Evolutionary conservation across 1,140 invertebrate genomes (phyloP).

Genomic region (Drosophila watanabei): DNA sequence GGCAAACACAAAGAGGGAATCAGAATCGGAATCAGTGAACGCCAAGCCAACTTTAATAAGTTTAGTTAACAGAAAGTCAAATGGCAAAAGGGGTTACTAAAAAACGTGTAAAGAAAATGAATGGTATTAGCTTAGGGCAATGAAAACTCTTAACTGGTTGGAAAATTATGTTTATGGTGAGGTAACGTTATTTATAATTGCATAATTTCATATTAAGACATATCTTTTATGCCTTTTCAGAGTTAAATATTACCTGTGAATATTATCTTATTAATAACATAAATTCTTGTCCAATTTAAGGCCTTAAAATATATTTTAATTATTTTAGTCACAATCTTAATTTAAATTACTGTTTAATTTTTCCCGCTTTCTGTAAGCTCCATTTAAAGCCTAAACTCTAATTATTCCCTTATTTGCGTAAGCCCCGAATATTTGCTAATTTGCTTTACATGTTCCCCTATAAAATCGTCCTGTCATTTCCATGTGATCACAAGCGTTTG

Average conservation of each 20-base stretch:
- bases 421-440: conserved; percentile 6
- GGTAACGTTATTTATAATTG: neutral
- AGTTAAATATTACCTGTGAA: no score
- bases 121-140: neutral
- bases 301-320: neutral
- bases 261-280: neutral
- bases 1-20: conserved; percentile 15
- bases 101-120: neutral
- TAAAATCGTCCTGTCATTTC: conserved; percentile 14
- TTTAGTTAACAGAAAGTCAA: conserved; percentile 39
- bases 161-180: neutral
- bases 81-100: neutral
- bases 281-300: no score
- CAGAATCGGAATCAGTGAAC: conserved; percentile 35
- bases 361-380: neutral
- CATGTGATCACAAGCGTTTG: conserved; percentile 1
- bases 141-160: neutral
- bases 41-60: conserved; percentile 39
- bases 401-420: conserved; percentile 5
- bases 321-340: no score
- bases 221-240: neutral
- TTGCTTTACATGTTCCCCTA: conserved; percentile 20
- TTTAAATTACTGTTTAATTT: neutral
- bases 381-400: neutral
- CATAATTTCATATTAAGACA: neutral